These are phyloP conservation scores for Tenodera sinensis DNA, from an alignment of 2,888 invertebrate species.

Conservation along the genomic window DNA sequence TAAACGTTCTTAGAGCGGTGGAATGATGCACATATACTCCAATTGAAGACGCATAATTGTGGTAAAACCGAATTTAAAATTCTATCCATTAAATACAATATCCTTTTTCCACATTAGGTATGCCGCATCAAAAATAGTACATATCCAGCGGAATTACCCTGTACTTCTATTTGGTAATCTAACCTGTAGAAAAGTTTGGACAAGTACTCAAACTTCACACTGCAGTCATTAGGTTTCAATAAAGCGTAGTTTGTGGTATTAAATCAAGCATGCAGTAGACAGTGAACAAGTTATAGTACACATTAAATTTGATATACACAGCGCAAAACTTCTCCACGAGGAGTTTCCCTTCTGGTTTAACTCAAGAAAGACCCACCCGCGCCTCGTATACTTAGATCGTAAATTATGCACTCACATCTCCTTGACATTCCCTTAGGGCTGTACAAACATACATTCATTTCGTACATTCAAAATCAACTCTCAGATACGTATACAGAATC, in stretches of 20 bases:
- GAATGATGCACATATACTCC: no score
- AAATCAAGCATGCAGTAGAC: not conserved
- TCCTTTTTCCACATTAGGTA: no score
- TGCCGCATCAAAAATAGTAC: no score
- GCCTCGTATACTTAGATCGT: not conserved
- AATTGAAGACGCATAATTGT: no score
- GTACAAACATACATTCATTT: not conserved
- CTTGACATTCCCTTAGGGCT: not conserved
- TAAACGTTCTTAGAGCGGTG: no score
- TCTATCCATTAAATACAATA: no score
- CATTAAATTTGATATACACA: not conserved
- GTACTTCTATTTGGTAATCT: not conserved
- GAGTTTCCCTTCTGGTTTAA: not conserved
- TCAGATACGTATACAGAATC: no score
- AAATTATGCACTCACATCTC: not conserved
- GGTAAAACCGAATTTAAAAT: no score
- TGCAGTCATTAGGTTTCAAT: not conserved
- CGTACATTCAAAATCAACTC: no score
- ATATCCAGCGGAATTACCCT: no score
- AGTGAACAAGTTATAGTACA: not conserved
- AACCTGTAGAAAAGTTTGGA: not conserved
- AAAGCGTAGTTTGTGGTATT: not conserved
- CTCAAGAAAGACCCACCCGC: not conserved
- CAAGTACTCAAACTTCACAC: not conserved
- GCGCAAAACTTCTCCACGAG: not conserved